phyloP scores from a whole-genome alignment of 1,140 invertebrate species.

The Zaprionus tsacasi region DNA sequence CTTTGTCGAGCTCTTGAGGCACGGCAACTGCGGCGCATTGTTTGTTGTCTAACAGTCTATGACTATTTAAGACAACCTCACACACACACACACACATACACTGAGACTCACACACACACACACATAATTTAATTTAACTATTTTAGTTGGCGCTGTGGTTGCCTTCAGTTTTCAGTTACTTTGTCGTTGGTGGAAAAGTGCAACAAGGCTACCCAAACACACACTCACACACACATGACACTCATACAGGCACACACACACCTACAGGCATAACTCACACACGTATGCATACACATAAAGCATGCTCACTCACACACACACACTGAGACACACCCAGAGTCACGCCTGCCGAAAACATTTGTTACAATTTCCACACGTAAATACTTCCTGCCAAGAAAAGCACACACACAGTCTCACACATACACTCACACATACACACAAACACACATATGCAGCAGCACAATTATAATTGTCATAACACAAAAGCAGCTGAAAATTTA shows the following conservation, averaged over 20 bases:
- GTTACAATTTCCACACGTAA: slow-evolving; percentile 80
- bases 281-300: background rate
- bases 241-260: slow-evolving; percentile 23
- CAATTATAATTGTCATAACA: slow-evolving; percentile 82
- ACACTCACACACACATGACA: slow-evolving; percentile 3
- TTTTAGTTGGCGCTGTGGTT: slow-evolving; percentile 60
- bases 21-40: slow-evolving; percentile 48
- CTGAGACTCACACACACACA: slow-evolving; percentile 24
- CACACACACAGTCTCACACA: slow-evolving; percentile 23
- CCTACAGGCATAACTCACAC: background rate
- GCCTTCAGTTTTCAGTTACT: slow-evolving; percentile 63
- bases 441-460: slow-evolving; percentile 61
- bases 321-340: background rate
- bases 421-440: slow-evolving; percentile 20
- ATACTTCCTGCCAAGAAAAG: slow-evolving; percentile 77
- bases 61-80: slow-evolving; percentile 71
- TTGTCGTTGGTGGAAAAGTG: slow-evolving; percentile 66
- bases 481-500: slow-evolving; percentile 80
- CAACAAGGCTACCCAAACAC: slow-evolving; percentile 57
- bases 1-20: slow-evolving; percentile 53
- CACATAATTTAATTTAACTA: slow-evolving; percentile 75
- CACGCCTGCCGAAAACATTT: slow-evolving; percentile 65
- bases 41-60: slow-evolving; percentile 81
- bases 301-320: background rate
- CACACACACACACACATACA: slow-evolving; percentile 18